Evolutionary conservation across 2,113 vertebrate genomes (phyloP).

Genomic region (Philantomba maxwellii): DNA sequence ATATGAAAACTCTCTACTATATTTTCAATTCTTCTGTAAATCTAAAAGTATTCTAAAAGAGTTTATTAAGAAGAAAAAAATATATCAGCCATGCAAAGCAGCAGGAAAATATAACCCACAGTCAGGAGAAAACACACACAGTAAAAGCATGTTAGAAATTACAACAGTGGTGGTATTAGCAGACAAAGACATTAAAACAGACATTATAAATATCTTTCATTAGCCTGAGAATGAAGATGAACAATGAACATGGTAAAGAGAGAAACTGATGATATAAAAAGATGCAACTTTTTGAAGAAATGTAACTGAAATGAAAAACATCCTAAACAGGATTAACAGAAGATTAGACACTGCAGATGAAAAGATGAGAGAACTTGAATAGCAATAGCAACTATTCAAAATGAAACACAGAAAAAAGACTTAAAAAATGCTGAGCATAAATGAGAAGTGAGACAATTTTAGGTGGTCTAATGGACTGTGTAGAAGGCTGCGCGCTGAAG

Average conservation of each 20-base stretch:
- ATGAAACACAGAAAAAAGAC: neutral
- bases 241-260: neutral
- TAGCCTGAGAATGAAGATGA: neutral
- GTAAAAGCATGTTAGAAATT: neutral
- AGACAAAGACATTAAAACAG: neutral
- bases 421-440: neutral
- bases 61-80: neutral
- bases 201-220: neutral
- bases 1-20: neutral
- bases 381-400: neutral
- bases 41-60: neutral
- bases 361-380: neutral
- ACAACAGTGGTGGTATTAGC: neutral
- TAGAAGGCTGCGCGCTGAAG: too few species aligned
- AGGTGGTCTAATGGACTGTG: neutral
- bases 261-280: neutral
- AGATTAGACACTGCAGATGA: neutral
- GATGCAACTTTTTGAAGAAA: neutral
- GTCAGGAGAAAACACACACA: neutral
- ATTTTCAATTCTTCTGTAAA: neutral
- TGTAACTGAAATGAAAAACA: neutral
- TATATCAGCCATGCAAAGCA: neutral
- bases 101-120: neutral
- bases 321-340: neutral
- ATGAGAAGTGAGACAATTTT: neutral